Evolutionary conservation across 2,888 invertebrate genomes (phyloP).

Genomic region (Mechanitis mazaeus): DNA sequence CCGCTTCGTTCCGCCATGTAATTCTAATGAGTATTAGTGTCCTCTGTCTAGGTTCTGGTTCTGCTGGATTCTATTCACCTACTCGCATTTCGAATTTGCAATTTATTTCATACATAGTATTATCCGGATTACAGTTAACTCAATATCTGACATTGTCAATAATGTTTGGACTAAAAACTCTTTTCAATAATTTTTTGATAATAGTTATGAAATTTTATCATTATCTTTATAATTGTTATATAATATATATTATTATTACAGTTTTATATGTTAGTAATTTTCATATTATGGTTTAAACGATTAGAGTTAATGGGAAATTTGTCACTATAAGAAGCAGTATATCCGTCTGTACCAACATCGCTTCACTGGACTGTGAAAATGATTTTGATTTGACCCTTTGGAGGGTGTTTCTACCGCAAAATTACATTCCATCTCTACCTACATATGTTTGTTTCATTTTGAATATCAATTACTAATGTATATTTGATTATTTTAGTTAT

Average conservation of each 20-base stretch:
- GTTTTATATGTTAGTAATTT: not conserved
- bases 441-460: slow-evolving; percentile 46
- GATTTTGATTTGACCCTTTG: slow-evolving; percentile 77
- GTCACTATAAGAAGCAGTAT: slow-evolving; percentile 31
- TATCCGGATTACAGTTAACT: not conserved
- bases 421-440: slow-evolving; percentile 68
- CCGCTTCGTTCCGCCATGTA: slow-evolving; percentile 66
- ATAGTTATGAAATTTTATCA: too few relatives aligned
- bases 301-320: slow-evolving; percentile 16
- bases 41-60: slow-evolving; percentile 46
- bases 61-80: slow-evolving; percentile 24
- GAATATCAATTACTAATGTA: slow-evolving; percentile 24
- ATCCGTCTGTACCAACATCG: slow-evolving; percentile 47
- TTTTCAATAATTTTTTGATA: too few relatives aligned
- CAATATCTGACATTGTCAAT: too few relatives aligned
- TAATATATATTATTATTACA: too few relatives aligned
- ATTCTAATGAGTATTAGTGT: slow-evolving; percentile 76
- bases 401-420: slow-evolving; percentile 69
- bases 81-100: slow-evolving; percentile 25
- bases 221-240: too few relatives aligned
- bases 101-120: slow-evolving; percentile 20
- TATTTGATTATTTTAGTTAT: slow-evolving; percentile 7
- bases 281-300: not conserved
- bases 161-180: too few relatives aligned
- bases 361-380: slow-evolving; percentile 74